Evolutionary conservation across 2,113 vertebrate species (phyloP).

Genomic region (Physeter macrocephalus): DNA sequence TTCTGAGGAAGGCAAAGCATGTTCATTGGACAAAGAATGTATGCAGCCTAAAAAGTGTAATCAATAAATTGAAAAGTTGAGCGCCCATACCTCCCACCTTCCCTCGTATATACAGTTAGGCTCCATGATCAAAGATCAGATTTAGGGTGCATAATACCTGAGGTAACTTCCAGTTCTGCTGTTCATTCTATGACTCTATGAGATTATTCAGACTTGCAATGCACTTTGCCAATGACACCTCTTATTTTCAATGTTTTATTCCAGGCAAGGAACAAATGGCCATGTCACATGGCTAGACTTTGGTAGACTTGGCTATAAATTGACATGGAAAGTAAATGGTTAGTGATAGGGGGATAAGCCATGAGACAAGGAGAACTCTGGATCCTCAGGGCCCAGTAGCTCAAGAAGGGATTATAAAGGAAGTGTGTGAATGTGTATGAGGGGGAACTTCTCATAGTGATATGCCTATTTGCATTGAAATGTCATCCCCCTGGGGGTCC

Average conservation of each 20-base stretch:
- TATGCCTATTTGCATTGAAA: conserved; percentile 16
- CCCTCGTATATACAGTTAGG: neutral
- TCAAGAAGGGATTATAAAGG: neutral
- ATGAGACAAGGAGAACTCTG: neutral
- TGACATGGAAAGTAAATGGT: neutral
- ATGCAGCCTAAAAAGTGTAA: neutral
- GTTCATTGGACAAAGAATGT: neutral
- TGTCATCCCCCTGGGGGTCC: neutral
- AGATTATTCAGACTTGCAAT: neutral
- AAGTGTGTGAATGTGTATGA: neutral
- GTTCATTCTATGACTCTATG: neutral
- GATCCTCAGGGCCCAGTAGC: neutral
- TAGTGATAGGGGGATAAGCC: neutral
- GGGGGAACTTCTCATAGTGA: neutral
- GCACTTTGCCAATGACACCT: neutral
- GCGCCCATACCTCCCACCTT: neutral
- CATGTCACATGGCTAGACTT: neutral
- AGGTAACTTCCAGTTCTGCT: neutral
- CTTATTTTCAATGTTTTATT: conserved; percentile 13
- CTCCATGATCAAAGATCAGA: neutral
- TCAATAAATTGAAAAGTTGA: neutral
- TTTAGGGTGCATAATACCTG: conserved; percentile 19
- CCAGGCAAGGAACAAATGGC: conserved; percentile 12
- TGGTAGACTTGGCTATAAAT: neutral
- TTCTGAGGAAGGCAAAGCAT: neutral